These are phyloP conservation scores for Stegostoma tigrinum DNA, from an alignment of 2,113 vertebrate genomes.

Conservation along the genomic window DNA sequence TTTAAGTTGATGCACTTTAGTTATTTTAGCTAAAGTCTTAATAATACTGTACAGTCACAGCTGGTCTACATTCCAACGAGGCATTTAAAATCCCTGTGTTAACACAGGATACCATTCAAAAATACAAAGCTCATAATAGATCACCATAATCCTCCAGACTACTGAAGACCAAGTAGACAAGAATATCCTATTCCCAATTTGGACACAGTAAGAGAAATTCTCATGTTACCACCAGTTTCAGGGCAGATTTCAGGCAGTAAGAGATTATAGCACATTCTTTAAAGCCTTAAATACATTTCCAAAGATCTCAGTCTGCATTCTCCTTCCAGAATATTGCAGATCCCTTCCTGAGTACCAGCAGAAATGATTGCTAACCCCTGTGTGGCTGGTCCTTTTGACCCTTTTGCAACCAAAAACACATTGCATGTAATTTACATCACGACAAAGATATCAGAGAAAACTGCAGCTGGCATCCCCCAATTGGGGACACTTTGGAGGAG, in stretches of 20 bases:
- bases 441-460: neutral
- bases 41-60: neutral
- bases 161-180: slow-evolving; percentile 11
- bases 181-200: slow-evolving; percentile 19
- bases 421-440: neutral
- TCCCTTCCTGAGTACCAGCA: neutral
- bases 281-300: neutral
- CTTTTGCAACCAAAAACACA: neutral
- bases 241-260: neutral
- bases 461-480: neutral
- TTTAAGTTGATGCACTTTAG: neutral
- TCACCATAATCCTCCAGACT: neutral
- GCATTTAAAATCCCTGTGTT: neutral
- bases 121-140: slow-evolving; percentile 23
- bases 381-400: neutral
- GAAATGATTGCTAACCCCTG: neutral
- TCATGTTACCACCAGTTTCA: neutral
- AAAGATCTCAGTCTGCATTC: neutral
- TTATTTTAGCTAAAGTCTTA: slow-evolving; percentile 2
- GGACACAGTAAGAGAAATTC: neutral
- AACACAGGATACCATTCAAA: neutral
- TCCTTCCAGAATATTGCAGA: neutral
- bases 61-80: slow-evolving; percentile 4
- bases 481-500: neutral
- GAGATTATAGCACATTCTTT: neutral